Conservation (phyloP, 2,113 vertebrate genomes). For the Pelusios castaneus region DNA sequence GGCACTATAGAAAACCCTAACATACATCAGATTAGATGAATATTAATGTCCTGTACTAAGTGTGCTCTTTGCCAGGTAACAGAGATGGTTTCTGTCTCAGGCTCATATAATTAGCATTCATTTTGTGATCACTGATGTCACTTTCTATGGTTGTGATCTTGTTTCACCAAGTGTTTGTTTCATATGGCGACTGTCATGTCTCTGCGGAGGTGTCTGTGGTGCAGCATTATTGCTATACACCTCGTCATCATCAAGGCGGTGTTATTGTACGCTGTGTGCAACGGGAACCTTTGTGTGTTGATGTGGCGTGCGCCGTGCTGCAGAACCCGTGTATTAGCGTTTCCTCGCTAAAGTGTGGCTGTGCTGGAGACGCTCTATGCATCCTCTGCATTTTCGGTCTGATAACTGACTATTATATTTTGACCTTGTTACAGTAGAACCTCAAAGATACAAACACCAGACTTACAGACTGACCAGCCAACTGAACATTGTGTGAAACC, state of each 20-base stretch:
- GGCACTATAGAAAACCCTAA: conserved; percentile 38
- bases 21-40: conserved; percentile 53
- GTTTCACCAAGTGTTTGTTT: background rate
- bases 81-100: conserved; percentile 38
- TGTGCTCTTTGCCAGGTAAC: conserved; percentile 27
- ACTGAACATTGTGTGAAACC: too few relatives aligned
- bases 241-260: background rate
- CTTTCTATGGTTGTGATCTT: background rate
- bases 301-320: background rate
- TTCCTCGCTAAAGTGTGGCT: background rate
- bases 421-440: background rate
- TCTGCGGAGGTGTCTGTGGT: background rate
- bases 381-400: background rate
- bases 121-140: conserved; percentile 24
- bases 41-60: conserved; percentile 51
- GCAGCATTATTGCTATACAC: background rate
- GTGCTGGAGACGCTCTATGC: background rate
- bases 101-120: conserved; percentile 21
- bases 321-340: background rate
- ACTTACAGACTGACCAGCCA: too few relatives aligned
- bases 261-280: background rate
- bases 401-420: background rate
- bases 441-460: too few relatives aligned
- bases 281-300: background rate
- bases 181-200: background rate